Evolutionary conservation across 2,888 invertebrate species (phyloP), one percentile per base, ranked within the genome.

Genomic region (Lasioglossum villosulum): DNA sequence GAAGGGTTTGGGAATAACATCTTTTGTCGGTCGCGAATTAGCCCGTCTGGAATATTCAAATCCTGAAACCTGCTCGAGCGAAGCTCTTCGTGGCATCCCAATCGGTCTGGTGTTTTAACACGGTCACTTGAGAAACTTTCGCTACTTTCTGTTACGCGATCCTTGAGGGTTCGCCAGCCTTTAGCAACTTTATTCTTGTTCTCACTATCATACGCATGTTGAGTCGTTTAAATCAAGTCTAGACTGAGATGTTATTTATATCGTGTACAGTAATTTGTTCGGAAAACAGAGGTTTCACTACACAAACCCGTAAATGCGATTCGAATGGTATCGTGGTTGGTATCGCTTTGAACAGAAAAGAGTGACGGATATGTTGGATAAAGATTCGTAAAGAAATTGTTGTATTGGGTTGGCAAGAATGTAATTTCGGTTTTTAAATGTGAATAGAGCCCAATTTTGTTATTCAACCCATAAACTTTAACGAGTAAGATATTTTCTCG

Each of bases 1-100:
- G 86, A 83, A 88, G 80, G 80, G 56, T 66, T 23, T 39, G 72
- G 76, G 93, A 93, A 93, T 94, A 93, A 93, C 92, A 93, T 92
- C 94, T 95, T 95, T 95, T 95, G 94, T 95, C 92, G 91, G 88
- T 75, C 71, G 84, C 79, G 89, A 94, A 94, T 94, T 93, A 93
- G 88, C 90, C 88, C 77, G 83, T 8, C 63, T 10, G 88, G 92
- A 90, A 93, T 93, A 94, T 94, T 94, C 93, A 92, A 92, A 93
- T 93, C 89, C 79, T 45, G 78, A 30, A 42, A 75, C 78, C 86
- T 82, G 89, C 84, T 83, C 85, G 85, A 66, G 66, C 83, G 78
- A 48, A 52, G 78, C 82, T 87, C 83, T 78, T 79, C 88, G 80
- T 83, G 77, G 92, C 91, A 91, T 93, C 90, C 90, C 91, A 91